Percentiles rank a stretch among this genome's conserved stretches.
Evolutionary conservation across 1,140 invertebrate species (phyloP).

Genomic region (Papilio helenus): DNA sequence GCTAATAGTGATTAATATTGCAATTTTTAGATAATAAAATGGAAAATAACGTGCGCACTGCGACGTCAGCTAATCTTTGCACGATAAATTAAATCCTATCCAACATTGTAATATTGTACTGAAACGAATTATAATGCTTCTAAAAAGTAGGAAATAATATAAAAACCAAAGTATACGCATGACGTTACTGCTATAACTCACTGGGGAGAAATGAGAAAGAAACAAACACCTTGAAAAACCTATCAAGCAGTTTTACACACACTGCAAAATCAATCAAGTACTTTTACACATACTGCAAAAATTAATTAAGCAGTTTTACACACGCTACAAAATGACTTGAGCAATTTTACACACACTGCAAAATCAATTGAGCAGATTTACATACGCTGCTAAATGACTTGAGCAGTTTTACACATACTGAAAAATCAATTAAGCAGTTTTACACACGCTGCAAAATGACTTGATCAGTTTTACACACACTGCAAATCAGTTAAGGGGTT

Average conservation of each 20-base stretch:
- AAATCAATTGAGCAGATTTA: background rate
- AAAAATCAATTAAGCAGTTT: background rate
- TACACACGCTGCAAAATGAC: no score
- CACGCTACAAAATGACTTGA: no score
- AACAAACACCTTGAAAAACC: no score
- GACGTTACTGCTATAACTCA: no score
- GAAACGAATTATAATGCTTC: background rate
- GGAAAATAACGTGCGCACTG: constrained; percentile 8
- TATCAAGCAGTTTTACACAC: background rate
- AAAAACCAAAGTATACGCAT: no score
- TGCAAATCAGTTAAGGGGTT: background rate
- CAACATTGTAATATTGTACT: background rate
- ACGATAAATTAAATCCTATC: background rate
- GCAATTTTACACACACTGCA: background rate
- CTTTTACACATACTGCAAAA: background rate
- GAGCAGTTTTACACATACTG: background rate
- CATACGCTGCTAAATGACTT: no score
- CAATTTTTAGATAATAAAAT: constrained; percentile 17
- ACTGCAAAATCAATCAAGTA: background rate
- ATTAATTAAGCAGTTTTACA: no score
- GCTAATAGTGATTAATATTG: background rate
- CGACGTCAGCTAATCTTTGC: constrained; percentile 16
- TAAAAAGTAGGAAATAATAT: background rate
- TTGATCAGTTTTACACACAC: no score
- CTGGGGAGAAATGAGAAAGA: no score